Percentiles rank a stretch among this genome's conserved stretches.
Conservation (phyloP, 2,888 invertebrate genomes). For the Spialia ferax region DNA sequence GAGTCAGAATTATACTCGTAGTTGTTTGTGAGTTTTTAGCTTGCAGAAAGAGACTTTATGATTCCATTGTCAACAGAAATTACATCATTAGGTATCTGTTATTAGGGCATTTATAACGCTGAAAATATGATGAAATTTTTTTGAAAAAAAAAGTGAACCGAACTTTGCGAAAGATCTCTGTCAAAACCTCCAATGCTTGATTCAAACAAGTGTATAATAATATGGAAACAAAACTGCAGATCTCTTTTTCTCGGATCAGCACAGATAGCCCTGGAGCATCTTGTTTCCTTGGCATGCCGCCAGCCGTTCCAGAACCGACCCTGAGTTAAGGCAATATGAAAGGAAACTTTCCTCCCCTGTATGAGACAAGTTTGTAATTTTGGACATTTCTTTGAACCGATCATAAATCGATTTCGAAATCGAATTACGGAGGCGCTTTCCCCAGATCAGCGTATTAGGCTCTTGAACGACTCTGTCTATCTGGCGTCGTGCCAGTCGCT, state of each 20-base stretch:
- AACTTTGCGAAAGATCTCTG: too few relatives aligned
- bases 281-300: conserved; percentile 17
- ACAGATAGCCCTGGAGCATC: conserved; percentile 10
- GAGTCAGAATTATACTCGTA: too few relatives aligned
- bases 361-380: conserved; percentile 18
- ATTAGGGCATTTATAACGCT: too few relatives aligned
- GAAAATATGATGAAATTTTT: too few relatives aligned
- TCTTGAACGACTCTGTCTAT: conserved; percentile 11
- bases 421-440: conserved; percentile 17
- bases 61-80: too few relatives aligned
- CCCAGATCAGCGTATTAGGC: conserved; percentile 29
- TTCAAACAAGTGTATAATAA: conserved; percentile 17
- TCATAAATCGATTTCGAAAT: conserved; percentile 25
- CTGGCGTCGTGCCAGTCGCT: conserved; percentile 32
- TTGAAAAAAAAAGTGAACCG: too few relatives aligned
- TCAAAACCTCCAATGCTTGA: neutral
- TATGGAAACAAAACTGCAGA: conserved; percentile 4
- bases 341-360: conserved; percentile 8
- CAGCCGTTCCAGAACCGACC: conserved; percentile 20
- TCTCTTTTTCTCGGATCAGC: conserved; percentile 18
- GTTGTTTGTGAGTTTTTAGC: too few relatives aligned
- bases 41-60: too few relatives aligned
- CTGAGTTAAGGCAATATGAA: conserved; percentile 25
- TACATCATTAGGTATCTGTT: too few relatives aligned
- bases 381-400: conserved; percentile 15